Conservation (phyloP, 2,113 vertebrate genomes). For the Lipophrys pholis region DNA sequence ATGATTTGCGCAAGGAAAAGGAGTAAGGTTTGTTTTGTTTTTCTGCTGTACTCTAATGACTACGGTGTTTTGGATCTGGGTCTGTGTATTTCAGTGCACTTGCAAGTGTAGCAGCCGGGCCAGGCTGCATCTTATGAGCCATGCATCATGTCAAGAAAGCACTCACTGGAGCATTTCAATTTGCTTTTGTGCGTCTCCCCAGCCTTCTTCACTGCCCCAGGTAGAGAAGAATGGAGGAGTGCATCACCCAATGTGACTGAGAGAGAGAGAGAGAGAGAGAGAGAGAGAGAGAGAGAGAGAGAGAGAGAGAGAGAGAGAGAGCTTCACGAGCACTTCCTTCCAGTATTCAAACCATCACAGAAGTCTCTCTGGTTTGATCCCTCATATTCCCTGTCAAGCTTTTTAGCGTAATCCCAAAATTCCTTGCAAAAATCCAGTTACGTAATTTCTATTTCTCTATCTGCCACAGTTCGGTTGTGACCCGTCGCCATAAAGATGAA, state of each 20-base stretch:
- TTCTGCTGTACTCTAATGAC: constrained; percentile 35
- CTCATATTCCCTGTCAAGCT: constrained; percentile 44
- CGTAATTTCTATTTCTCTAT: constrained; percentile 37
- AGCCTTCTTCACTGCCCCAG: constrained; percentile 76
- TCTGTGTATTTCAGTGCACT: constrained; percentile 47
- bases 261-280: constrained; percentile 39
- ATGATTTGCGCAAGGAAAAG: background rate
- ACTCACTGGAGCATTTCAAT: constrained; percentile 83
- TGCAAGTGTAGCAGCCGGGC: constrained; percentile 56
- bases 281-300: constrained; percentile 34
- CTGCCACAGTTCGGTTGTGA: constrained; percentile 26
- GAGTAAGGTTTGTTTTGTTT: background rate
- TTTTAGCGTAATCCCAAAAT: constrained; percentile 61
- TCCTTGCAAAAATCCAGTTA: constrained; percentile 64
- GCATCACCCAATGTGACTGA: constrained; percentile 65
- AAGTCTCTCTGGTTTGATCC: constrained; percentile 64
- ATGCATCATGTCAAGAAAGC: constrained; percentile 83
- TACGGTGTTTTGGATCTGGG: constrained; percentile 39
- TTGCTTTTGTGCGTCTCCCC: constrained; percentile 79
- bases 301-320: constrained; percentile 56
- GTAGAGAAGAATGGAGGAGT: constrained; percentile 76
- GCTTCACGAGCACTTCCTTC: constrained; percentile 66
- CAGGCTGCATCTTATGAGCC: constrained; percentile 72
- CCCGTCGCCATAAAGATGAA: constrained; percentile 47
- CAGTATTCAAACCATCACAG: constrained; percentile 63